Evolutionary conservation across 2,888 invertebrate genomes (phyloP), one percentile per base, ranked within the genome.

Genomic region (Mythimna ferrago): DNA sequence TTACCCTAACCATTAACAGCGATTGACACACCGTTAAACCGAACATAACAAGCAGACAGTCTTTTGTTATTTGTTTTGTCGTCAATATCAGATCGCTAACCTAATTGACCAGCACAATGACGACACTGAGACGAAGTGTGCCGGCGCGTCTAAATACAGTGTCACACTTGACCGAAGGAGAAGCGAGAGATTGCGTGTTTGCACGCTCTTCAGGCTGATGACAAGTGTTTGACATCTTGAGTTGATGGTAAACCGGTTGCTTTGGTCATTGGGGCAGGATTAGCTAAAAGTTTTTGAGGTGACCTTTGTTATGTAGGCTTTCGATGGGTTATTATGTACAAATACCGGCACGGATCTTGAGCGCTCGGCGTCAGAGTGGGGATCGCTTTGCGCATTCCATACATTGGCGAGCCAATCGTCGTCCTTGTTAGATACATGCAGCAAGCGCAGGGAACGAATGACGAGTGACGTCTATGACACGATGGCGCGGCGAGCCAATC

Each of bases 201-300:
- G 5, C 63, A 54, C 32, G 61, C 32, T 73, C 53, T 60, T 54
- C 32, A 79, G 38, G n/a, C 41, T 53, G 57, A 51, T 54, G 71
- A 41, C 51, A 41, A 66, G 65, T 57, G 51, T 26, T 57, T 80
- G 61, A 80, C 65, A 62, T 62, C 56, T 73, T n/a, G 44, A 38
- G n/a, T 63, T 48, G n/a, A 57, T 10, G 4, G 7, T 38, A 48
- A 54, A 70, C 41, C 32, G 19, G 61, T 75, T 41, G 7, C 38
- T n/a, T 6, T 54, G 21, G 38, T 64, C 73, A 58, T 62, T 58
- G 48, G 58, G 53, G 38, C 35, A 19, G 11, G 21, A 26, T 41
- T 35, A 2, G 14, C 16, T 75, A n/a, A 35, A 11, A 56, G n/a
- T 4, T 75, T 54, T 57, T 11, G n/a, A 6, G 21, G 19, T 71